Base-by-base conservation (phyloP, 1,140 invertebrate genomes). In the Tetranychus urticae region DNA sequence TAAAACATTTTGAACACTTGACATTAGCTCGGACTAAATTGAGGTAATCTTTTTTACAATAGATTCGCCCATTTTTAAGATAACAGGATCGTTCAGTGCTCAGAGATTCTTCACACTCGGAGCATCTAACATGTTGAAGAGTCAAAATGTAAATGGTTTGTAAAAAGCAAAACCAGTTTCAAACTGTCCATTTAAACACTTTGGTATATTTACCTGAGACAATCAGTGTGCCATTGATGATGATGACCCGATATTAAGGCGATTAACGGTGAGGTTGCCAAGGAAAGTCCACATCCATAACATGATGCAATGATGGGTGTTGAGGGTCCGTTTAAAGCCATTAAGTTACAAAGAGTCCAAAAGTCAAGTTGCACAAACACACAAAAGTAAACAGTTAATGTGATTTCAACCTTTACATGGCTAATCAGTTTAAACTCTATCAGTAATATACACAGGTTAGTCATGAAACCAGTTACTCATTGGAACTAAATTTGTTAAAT, bases 1-100 rank as follows among this genome's bases (percentile, higher is more conserved):
- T 81, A 63, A 82, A 81, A 71, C 94, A 98, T 73, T 93, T 93
- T 42, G 88, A 85, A 74, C 94, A 98, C 73, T 94, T 93, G 23
- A 65, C 52, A n/a, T 55, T 23, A 59, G 60, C 6, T 36, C 14
- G 10, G 33, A 66, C 34, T 34, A 65, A 31, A 35, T 66, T 64
- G 33, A 34, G 34, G 46, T 61, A 61, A 37, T 60, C 58, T 33
- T 58, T 58, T 50, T 60, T 61, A 55, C 65, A 64, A 42, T 61
- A 56, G 33, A 66, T 66, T 58, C 58, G 47, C 13, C 64, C 61
- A 46, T 65, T 61, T 31, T 35, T 47, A 23, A 65, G 31, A 55
- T 60, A 63, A 63, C 64, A 65, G 0, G 61, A 61, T 37, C 36
- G 64, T 60, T n/a, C 37, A 23, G 61, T 36, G 35, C 54, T 48